A percentile compares a stretch with the other conserved stretches of the same genome.
Conservation (phyloP, 2,113 vertebrate species). For the Neotragus moschatus region DNA sequence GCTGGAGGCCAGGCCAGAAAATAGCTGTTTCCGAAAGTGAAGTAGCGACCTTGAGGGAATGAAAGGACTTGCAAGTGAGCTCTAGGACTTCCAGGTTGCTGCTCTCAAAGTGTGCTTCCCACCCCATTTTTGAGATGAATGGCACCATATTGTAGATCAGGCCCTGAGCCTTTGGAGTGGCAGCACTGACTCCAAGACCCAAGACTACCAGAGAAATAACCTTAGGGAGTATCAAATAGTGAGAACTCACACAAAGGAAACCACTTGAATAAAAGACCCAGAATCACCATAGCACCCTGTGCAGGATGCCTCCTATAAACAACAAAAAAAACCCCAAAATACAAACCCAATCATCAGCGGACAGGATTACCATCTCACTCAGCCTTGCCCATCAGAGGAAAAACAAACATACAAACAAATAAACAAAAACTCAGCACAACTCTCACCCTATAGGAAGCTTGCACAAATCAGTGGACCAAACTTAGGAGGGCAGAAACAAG, state of each 20-base stretch:
- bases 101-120: neutral
- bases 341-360: neutral
- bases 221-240: neutral
- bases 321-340: fast-evolving
- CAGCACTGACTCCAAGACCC: neutral
- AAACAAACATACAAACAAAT: neutral
- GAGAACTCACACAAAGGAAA: neutral
- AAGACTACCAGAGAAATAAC: neutral
- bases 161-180: neutral
- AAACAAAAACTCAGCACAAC: neutral
- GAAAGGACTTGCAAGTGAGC: neutral
- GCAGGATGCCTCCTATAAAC: neutral
- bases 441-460: too few species aligned
- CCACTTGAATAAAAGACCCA: neutral
- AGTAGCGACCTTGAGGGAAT: neutral
- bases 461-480: too few species aligned
- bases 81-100: neutral
- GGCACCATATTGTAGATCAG: neutral
- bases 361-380: neutral
- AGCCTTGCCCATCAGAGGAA: neutral
- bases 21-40: neutral
- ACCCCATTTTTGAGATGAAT: neutral
- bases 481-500: too few species aligned
- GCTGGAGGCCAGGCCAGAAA: neutral
- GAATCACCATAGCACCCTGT: neutral